These are phyloP conservation scores for Sprattus sprattus DNA, from an alignment of 2,113 vertebrate genomes.

Conservation along the genomic window DNA sequence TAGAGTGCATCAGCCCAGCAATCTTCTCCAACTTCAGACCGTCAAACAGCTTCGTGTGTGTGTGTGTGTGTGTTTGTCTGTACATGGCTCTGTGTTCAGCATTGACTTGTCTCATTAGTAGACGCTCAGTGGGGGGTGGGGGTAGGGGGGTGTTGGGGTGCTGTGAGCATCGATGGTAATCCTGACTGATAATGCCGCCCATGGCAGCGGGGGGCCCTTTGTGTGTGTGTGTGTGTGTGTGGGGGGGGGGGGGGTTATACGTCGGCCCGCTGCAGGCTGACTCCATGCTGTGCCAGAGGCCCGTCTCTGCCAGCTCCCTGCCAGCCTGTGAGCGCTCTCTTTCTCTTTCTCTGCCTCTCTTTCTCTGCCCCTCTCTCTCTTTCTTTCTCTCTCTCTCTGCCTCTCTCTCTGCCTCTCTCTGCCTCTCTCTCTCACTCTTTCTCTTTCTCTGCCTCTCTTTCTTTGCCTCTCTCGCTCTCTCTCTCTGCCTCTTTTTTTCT, in stretches of 20 bases:
- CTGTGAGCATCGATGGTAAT: constrained; percentile 49
- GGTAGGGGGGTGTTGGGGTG: neutral
- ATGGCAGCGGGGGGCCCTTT: constrained; percentile 53
- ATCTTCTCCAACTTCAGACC: too few species aligned
- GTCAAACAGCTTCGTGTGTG: neutral
- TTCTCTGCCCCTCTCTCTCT: neutral
- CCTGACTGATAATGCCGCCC: constrained; percentile 65
- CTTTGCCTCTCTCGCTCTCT: neutral
- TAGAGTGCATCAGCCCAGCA: too few species aligned
- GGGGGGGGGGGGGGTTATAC: constrained; percentile 68
- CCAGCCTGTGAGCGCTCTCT: neutral
- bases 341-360: neutral
- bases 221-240: too few species aligned
- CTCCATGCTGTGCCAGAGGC: constrained; percentile 54
- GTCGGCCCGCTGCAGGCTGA: constrained; percentile 64
- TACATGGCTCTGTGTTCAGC: neutral
- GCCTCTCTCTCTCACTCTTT: neutral
- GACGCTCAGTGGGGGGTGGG: neutral
- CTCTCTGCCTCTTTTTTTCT: neutral
- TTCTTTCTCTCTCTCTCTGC: neutral
- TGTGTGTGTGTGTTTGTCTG: neutral
- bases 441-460: neutral
- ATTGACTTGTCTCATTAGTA: neutral
- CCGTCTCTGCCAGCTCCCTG: constrained; percentile 47
- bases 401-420: neutral